These are phyloP conservation scores for Epicampocera succincta DNA, from an alignment of 2,888 invertebrate species.

Conservation along the genomic window DNA sequence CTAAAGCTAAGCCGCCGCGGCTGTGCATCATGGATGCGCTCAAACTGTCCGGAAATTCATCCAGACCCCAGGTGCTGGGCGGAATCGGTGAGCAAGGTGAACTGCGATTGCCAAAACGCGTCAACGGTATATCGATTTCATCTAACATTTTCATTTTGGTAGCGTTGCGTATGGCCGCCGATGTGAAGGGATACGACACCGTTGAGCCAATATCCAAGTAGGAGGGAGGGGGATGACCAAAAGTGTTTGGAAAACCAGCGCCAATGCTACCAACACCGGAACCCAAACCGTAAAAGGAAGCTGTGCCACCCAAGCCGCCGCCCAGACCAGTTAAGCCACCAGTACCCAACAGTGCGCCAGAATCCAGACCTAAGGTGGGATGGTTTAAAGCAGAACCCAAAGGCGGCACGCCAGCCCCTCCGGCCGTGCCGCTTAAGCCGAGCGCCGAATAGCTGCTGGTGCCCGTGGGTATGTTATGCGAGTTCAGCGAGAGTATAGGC, in stretches of 20 bases:
- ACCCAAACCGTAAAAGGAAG: constrained; percentile 77
- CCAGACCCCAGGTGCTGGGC: constrained; percentile 84
- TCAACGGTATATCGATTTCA: constrained; percentile 86
- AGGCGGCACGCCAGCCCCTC: constrained; percentile 68
- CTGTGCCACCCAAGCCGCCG: constrained; percentile 76
- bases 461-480: constrained; percentile 81
- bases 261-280: constrained; percentile 66
- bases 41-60: constrained; percentile 85
- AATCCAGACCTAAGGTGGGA: constrained; percentile 79
- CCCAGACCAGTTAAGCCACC: constrained; percentile 72
- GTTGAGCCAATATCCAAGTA: constrained; percentile 79
- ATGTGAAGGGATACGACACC: constrained; percentile 83
- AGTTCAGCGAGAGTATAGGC: constrained; percentile 84
- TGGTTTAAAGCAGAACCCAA: constrained; percentile 80
- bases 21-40: constrained; percentile 84
- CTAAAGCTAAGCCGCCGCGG: constrained; percentile 84
- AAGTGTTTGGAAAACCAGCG: constrained; percentile 78
- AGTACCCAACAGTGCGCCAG: constrained; percentile 76
- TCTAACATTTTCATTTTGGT: constrained; percentile 88
- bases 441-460: constrained; percentile 81
- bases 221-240: constrained; percentile 78
- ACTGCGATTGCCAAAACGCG: constrained; percentile 84
- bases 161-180: constrained; percentile 86
- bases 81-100: constrained; percentile 86
- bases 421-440: constrained; percentile 78